Evolutionary conservation across 2,797 vertebrate genomes (phyloP).

Genomic region (Anisognathus igniventris): DNA sequence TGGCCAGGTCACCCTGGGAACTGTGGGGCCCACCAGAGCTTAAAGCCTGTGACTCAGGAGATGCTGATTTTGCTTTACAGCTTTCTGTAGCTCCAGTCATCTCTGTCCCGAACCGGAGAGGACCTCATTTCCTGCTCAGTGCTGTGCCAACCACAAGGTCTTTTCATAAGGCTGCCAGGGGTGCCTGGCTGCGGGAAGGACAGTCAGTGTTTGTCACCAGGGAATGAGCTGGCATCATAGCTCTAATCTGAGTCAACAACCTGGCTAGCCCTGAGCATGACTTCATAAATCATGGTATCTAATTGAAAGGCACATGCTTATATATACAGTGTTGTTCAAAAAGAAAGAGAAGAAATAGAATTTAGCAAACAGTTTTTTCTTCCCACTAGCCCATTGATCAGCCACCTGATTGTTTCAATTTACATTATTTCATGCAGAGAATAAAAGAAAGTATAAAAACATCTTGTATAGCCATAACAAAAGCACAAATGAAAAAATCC

Average conservation of each 20-base stretch:
- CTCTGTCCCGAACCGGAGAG: slow-evolving; percentile 49
- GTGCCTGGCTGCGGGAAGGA: slow-evolving; percentile 50
- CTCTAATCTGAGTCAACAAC: slow-evolving; percentile 60
- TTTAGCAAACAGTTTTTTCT: not conserved
- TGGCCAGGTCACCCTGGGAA: slow-evolving; percentile 17
- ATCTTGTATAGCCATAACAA: not conserved
- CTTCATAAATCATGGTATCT: slow-evolving; percentile 42
- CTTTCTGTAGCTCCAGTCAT: slow-evolving; percentile 52
- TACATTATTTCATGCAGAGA: not conserved
- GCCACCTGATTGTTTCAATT: slow-evolving; percentile 19
- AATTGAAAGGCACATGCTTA: slow-evolving; percentile 39
- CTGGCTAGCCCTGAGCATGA: slow-evolving; percentile 46
- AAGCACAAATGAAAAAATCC: slow-evolving; percentile 27
- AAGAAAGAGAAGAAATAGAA: not conserved
- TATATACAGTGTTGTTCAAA: not conserved
- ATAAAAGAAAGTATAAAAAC: not conserved
- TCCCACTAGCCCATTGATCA: not conserved
- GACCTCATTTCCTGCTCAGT: slow-evolving; percentile 57
- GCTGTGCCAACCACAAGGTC: slow-evolving; percentile 55
- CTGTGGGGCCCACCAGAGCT: not conserved
- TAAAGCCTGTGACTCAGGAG: slow-evolving; percentile 41
- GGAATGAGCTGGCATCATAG: slow-evolving; percentile 58
- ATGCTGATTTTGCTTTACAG: slow-evolving; percentile 21
- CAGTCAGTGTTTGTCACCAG: slow-evolving; percentile 60
- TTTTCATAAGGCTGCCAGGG: slow-evolving; percentile 56